Base-by-base conservation (phyloP, 1,140 invertebrate genomes). In the Drosophila leontia region DNA sequence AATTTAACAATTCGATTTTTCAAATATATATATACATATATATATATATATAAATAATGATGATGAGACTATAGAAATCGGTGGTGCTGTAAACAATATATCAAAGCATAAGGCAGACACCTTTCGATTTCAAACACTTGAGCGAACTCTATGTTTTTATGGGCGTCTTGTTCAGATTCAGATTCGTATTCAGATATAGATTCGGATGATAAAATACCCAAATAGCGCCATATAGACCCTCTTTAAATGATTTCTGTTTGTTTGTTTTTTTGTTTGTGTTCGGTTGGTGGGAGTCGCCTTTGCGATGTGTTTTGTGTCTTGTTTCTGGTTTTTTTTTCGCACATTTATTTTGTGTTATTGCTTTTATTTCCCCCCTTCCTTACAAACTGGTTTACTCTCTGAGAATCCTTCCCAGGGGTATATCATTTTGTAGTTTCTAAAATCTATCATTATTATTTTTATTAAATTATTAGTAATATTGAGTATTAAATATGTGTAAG, bases 291-390 rank as follows among this genome's bases (percentile, higher is more conserved):
- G 7, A 55, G 34, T 55, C 51, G 51, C 34, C 34, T 23, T 35
- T 35, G 32, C 50, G n/a, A 51, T 51, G 17, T 37, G 13, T 56
- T 65, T 39, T 61, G 8, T 37, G 3, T 44, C 48, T 9, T 68
- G 11, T 63, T 53, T 50, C 26, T 17, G 15, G 17, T 45, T 44
- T 45, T 29, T 29, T 26, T 80, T 57, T 67, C 57, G 63, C 75
- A 69, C 74, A 48, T 77, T 61, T 81, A 57, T 78, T 78, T 69
- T 57, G 53, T 72, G 32, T 72, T 72, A 72, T 72, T 37, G 69
- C 53, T 51, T 59, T 50, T 29, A 42, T 71, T 51, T 26, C 23
- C 13, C 39, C 17, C 26, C 26, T 37, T 4, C 58, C 5, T 23
- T 29, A 3, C n/a, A 17, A 48, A 29, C 15, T 32, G 32, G 2